phyloP scores from a whole-genome alignment of 2,797 vertebrate genomes.

The Chrosomus eos region DNA sequence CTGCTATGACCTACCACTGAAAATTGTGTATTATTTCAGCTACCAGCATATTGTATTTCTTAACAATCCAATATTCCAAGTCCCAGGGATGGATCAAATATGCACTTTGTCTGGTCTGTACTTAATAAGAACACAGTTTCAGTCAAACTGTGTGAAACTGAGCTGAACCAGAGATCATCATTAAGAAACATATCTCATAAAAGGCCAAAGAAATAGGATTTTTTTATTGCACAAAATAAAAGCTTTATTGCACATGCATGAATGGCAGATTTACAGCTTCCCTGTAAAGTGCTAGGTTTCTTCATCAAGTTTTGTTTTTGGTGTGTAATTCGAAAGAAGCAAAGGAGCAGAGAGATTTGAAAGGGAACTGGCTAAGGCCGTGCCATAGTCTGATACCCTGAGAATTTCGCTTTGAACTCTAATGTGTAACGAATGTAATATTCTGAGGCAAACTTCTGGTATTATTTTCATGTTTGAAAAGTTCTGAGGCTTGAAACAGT shows the following conservation, averaged over 20 bases:
- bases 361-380: slow-evolving; percentile 14
- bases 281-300: slow-evolving; percentile 18
- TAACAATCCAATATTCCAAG: background rate
- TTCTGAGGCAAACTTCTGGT: slow-evolving; percentile 18
- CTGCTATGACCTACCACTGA: background rate
- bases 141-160: slow-evolving; percentile 2
- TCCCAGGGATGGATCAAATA: background rate
- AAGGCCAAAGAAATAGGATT: slow-evolving; percentile 6
- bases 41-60: background rate
- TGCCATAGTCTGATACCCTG: slow-evolving; percentile 6
- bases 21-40: background rate
- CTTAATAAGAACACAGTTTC: background rate
- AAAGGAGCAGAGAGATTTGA: slow-evolving; percentile 30
- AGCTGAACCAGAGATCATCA: background rate
- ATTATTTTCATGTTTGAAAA: slow-evolving; percentile 24
- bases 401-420: slow-evolving; percentile 23
- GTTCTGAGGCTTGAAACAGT: background rate
- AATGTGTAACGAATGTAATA: slow-evolving; percentile 30
- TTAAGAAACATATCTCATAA: slow-evolving; percentile 29
- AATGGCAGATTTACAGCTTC: slow-evolving; percentile 20
- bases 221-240: no score
- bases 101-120: background rate
- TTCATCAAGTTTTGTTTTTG: slow-evolving; percentile 25
- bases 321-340: slow-evolving; percentile 35
- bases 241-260: background rate